Conservation (phyloP, 2,888 invertebrate genomes). For the Rhamphomyia laevipes region DNA sequence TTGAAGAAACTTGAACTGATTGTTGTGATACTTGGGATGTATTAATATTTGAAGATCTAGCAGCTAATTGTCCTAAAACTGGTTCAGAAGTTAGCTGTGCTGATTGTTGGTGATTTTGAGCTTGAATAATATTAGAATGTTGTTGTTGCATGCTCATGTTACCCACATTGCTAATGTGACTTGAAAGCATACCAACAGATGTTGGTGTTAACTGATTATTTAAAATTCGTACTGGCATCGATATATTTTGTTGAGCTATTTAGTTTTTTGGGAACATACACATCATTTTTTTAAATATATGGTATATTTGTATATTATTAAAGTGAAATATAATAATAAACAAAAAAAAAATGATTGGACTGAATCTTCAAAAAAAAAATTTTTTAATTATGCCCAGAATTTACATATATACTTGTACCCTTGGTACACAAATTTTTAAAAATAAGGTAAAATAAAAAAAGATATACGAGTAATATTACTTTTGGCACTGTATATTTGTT, state of each 20-base stretch:
- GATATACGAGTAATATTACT: not conserved
- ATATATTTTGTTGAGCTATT: slow-evolving; percentile 80
- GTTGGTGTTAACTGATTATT: slow-evolving; percentile 47
- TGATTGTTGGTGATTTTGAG: slow-evolving; percentile 28
- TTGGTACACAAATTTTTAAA: too few relatives aligned
- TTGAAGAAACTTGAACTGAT: not conserved
- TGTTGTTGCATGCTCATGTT: slow-evolving; percentile 24
- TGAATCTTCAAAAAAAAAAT: too few relatives aligned
- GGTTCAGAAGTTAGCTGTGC: not conserved
- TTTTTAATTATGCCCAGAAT: too few relatives aligned
- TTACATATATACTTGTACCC: too few relatives aligned
- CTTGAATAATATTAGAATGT: slow-evolving; percentile 32
- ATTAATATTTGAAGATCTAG: not conserved
- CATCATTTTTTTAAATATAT: too few relatives aligned
- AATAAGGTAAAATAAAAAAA: too few relatives aligned
- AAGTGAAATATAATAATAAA: too few relatives aligned
- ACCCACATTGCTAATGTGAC: slow-evolving; percentile 20
- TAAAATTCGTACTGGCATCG: slow-evolving; percentile 91
- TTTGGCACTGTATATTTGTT: not conserved
- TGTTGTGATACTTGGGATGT: not conserved
- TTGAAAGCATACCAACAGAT: not conserved
- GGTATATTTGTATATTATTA: too few relatives aligned
- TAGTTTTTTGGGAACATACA: not conserved
- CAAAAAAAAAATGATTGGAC: too few relatives aligned
- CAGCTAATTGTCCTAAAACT: not conserved